Conservation (phyloP, 2,797 vertebrate genomes). For the Lateolabrax maculatus region DNA sequence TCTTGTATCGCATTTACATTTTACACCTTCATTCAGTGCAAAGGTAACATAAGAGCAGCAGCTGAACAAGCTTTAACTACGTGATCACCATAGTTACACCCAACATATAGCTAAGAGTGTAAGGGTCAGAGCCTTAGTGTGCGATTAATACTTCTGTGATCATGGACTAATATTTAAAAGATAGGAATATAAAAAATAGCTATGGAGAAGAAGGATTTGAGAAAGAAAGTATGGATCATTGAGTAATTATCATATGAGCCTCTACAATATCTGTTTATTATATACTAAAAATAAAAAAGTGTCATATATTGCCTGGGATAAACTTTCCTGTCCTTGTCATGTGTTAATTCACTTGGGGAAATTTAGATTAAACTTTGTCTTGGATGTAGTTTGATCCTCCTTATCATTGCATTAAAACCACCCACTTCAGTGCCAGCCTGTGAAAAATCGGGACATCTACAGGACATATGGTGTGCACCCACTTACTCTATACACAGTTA, state of each 20-base stretch:
- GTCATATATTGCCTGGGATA: constrained; percentile 8
- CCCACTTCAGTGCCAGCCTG: constrained; percentile 67
- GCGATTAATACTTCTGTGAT: background rate
- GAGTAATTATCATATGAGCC: background rate
- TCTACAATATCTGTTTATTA: background rate
- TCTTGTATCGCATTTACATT: constrained; percentile 52
- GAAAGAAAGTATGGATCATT: background rate
- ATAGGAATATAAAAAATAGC: background rate
- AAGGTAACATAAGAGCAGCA: background rate
- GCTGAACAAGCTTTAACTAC: constrained; percentile 5
- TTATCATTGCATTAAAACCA: constrained; percentile 67
- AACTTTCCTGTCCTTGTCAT: constrained; percentile 12
- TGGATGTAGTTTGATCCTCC: constrained; percentile 47
- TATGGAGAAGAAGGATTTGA: background rate
- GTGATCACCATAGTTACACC: background rate
- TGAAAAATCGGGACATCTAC: constrained; percentile 69
- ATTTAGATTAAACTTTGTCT: constrained; percentile 35
- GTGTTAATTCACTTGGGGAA: constrained; percentile 23
- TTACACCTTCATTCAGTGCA: constrained; percentile 26
- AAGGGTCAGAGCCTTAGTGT: background rate
- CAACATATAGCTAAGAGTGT: background rate
- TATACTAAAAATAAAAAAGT: background rate
- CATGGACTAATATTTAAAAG: background rate
- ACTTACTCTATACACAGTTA: constrained; percentile 65
- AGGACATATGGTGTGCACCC: constrained; percentile 70